Evolutionary conservation across 2,888 invertebrate genomes (phyloP), one percentile per base, ranked within the genome.

Genomic region (Arge pagana): DNA sequence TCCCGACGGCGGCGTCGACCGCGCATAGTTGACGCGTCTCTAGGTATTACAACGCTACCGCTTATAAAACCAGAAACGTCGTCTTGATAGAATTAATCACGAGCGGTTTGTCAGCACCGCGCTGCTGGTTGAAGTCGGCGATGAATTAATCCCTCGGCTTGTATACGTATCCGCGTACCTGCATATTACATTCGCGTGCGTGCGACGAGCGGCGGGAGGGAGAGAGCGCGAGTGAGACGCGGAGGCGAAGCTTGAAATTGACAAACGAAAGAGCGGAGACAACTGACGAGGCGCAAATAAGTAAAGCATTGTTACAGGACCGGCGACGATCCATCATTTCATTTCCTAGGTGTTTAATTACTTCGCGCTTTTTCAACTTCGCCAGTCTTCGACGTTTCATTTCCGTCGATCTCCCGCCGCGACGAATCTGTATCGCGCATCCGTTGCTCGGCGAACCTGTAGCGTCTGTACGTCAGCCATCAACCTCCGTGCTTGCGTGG

Each of bases 21-120:
- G 40, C 18, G 15, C 23, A 26, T 23, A 23, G 26, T 19, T 28
- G 16, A 26, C n/a, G n/a, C n/a, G n/a, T n/a, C n/a, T n/a, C 19
- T 30, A 30, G 28, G 42, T 30, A 42, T 19, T n/a, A 31, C 19
- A 30, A 30, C 21, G 42, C 26, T 30, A 30, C 42, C 30, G 30
- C 42, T n/a, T n/a, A 30, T 42, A 30, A 42, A 42, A 42, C 42
- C 42, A 30, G 42, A 42, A 42, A 42, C 42, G 42, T 40, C 42
- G 30, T 42, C 18, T 16, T 30, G 19, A 11, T 28, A 8, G 11
- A 42, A 42, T 42, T 42, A 42, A 42, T 42, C 21, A 42, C 42
- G 21, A 10, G 18, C 42, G 42, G 16, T 42, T 42, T 42, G 42
- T 42, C 42, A 30, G 42, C 42, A 2, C 18, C 18, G 42, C 19